These are phyloP conservation scores for Andrena camellia DNA, from an alignment of 2,888 invertebrate genomes.

Conservation along the genomic window DNA sequence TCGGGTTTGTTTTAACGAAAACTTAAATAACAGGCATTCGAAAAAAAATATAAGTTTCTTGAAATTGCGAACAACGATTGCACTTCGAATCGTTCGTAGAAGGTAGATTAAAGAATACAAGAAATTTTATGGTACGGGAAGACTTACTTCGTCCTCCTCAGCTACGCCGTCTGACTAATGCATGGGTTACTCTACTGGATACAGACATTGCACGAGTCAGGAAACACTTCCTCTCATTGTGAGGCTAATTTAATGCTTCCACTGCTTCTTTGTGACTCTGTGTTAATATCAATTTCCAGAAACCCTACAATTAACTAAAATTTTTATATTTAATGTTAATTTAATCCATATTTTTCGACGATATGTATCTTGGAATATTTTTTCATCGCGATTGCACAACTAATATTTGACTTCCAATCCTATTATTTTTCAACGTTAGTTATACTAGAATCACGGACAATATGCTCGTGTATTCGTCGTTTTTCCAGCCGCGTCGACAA, in stretches of 20 bases:
- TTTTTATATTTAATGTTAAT: too few relatives aligned
- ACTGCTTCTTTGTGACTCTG: too few relatives aligned
- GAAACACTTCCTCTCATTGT: too few relatives aligned
- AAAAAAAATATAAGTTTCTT: background rate
- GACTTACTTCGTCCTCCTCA: background rate
- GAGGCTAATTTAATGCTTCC: too few relatives aligned
- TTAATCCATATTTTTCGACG: too few relatives aligned
- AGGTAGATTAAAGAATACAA: background rate
- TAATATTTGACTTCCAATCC: background rate
- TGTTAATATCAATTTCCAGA: too few relatives aligned
- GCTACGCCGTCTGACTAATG: constrained; percentile 15
- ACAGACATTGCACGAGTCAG: background rate
- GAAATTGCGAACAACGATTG: constrained; percentile 1
- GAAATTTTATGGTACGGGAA: background rate
- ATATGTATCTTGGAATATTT: too few relatives aligned
- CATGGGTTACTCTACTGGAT: constrained; percentile 25
- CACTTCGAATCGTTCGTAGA: background rate
- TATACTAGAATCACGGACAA: constrained; percentile 10
- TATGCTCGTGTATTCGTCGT: constrained; percentile 14
- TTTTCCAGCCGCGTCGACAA: constrained; percentile 6
- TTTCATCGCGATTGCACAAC: background rate
- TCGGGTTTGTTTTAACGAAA: too few relatives aligned
- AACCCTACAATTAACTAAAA: too few relatives aligned
- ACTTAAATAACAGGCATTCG: background rate
- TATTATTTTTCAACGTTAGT: background rate